phyloP scores from a whole-genome alignment of 2,888 invertebrate species.

The Pyrrhia umbra region DNA sequence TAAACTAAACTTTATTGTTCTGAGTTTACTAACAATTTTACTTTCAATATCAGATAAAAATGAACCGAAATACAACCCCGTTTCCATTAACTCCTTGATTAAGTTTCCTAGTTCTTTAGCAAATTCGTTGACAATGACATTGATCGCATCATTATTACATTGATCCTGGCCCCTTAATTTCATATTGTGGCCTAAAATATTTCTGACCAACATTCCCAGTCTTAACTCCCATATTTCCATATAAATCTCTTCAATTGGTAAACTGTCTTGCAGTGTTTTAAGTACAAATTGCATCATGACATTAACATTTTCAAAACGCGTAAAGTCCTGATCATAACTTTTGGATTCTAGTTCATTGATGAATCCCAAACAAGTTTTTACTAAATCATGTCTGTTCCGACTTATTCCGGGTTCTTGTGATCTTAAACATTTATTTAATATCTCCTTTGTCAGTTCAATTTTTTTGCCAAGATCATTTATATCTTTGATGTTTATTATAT shows the following conservation, averaged over 20 bases:
- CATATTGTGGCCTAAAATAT: conserved; percentile 35
- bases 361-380: conserved; percentile 54
- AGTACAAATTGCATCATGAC: conserved; percentile 61
- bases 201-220: conserved; percentile 57
- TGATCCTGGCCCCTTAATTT: conserved; percentile 13
- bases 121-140: conserved; percentile 49
- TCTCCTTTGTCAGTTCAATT: conserved; percentile 48
- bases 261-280: conserved; percentile 42
- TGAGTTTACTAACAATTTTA: conserved; percentile 15
- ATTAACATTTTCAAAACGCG: conserved; percentile 39
- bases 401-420: neutral
- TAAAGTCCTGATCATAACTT: conserved; percentile 20
- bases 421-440: conserved; percentile 56
- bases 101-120: conserved; percentile 61
- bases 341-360: conserved; percentile 45
- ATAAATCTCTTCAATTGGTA: conserved; percentile 63
- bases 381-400: conserved; percentile 42
- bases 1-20: conserved; percentile 1
- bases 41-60: conserved; percentile 17
- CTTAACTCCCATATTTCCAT: conserved; percentile 65
- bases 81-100: conserved; percentile 57
- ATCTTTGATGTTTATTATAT: conserved; percentile 50
- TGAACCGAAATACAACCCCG: conserved; percentile 36
- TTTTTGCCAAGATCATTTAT: conserved; percentile 50
- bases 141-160: neutral